Evolutionary conservation across 2,888 invertebrate species (phyloP).

Genomic region (Bugulina stolonifera): DNA sequence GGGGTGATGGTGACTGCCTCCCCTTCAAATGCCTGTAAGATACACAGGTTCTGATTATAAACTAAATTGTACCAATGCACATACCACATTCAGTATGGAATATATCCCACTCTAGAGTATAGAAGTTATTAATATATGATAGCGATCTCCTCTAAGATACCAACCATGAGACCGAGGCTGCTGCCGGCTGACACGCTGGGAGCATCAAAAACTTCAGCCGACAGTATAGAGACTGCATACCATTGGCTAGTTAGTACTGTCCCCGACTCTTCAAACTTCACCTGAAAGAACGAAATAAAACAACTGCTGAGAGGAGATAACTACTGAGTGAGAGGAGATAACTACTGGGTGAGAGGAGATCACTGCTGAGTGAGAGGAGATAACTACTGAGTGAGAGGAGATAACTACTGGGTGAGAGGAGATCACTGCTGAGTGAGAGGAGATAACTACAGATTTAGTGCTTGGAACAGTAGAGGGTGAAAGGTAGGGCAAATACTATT

Average conservation of each 20-base stretch:
- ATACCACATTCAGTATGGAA: too few relatives aligned
- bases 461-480: too few relatives aligned
- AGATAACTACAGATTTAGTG: background rate
- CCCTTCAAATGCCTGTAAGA: too few relatives aligned
- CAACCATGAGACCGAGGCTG: slow-evolving; percentile 39
- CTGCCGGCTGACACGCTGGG: slow-evolving; percentile 38
- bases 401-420: background rate
- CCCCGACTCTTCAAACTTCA: background rate
- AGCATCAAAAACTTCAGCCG: slow-evolving; percentile 20
- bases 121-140: too few relatives aligned
- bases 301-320: background rate
- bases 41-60: too few relatives aligned
- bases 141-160: too few relatives aligned
- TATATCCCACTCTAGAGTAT: too few relatives aligned
- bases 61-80: too few relatives aligned
- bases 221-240: background rate
- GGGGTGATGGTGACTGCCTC: slow-evolving; percentile 33
- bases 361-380: background rate
- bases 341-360: background rate
- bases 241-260: background rate
- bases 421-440: background rate
- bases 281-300: background rate
- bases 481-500: too few relatives aligned
- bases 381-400: background rate
- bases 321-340: background rate